Conservation (phyloP, 1,140 invertebrate genomes). For the Drosophila ananassae region DNA sequence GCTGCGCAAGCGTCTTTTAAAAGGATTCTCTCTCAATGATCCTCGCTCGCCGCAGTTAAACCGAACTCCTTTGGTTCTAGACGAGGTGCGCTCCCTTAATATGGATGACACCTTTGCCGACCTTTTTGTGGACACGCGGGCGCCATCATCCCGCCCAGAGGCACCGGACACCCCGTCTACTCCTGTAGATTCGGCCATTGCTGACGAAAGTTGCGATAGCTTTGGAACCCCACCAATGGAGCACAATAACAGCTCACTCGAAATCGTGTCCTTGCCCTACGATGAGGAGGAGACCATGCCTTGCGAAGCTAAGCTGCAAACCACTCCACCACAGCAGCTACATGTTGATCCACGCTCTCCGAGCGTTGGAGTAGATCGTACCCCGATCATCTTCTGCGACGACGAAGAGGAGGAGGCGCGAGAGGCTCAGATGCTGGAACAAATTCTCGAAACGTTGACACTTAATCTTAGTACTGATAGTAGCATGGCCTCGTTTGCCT, state of each 20-base stretch:
- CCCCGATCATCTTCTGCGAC: constrained; percentile 84
- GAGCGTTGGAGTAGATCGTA: constrained; percentile 83
- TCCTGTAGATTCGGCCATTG: not conserved
- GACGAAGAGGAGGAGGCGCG: constrained; percentile 68
- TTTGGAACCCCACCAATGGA: constrained; percentile 8
- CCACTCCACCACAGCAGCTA: constrained; percentile 20
- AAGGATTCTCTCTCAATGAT: constrained; percentile 78
- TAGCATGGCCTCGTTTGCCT: constrained; percentile 65
- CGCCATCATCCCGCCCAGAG: constrained; percentile 9
- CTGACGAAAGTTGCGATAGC: constrained; percentile 27
- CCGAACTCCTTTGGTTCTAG: constrained; percentile 84
- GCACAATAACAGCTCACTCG: constrained; percentile 62
- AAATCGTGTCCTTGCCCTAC: constrained; percentile 60
- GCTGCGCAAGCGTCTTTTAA: constrained; percentile 68
- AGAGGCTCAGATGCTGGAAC: constrained; percentile 74
- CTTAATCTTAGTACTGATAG: constrained; percentile 66
- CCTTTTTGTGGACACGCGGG: constrained; percentile 74
- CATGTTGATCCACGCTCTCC: constrained; percentile 84
- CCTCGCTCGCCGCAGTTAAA: constrained; percentile 84
- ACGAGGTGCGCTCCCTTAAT: constrained; percentile 76
- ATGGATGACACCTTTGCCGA: constrained; percentile 79
- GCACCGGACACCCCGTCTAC: not conserved
- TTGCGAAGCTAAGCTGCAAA: constrained; percentile 41
- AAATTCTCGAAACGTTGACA: constrained; percentile 70
- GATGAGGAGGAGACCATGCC: constrained; percentile 71